Evolutionary conservation across 1,140 invertebrate genomes (phyloP), one percentile per base, ranked within the genome.

Genomic region (Brachionus sp.): DNA sequence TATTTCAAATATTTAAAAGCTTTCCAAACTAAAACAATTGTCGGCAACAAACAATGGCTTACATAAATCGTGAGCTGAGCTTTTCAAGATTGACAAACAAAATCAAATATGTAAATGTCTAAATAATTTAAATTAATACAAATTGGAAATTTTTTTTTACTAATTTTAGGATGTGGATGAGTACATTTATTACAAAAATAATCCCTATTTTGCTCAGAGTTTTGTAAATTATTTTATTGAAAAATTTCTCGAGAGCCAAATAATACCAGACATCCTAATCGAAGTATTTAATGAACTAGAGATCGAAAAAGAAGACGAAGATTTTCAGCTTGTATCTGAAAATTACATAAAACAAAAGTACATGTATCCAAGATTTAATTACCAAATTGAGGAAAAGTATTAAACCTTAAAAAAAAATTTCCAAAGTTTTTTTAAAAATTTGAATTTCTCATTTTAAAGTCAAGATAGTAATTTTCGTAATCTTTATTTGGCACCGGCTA

Each of bases 71-170:
- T 62, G 46, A 57, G 50, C 50, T 44, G 6, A 80, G 37, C 37
- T 80, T 80, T 80, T 37, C 50, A 23, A 80, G 46, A 29, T 66
- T 80, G 25, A 62, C 77, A 23, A 80, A 80, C 39, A 80, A 80
- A 42, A 80, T 80, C 12, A 66, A 57, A 62, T 66, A 80, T 64
- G 77, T 78, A 78, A 78, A 37, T 35, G 39, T 50, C 16, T 33
- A 35, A 78, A 57, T 42, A 29, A 42, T 19, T 77, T 46, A 1
- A 29, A 29, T 78, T 46, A 1, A 33, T 77, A 16, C n/a, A 37
- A 29, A 29, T 29, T 13, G 39, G 2, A 16, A 53, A 10, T n/a
- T 50, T 13, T 19, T 25, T 77, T 77, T 23, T 53, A 25, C n/a
- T n/a, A n/a, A 29, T 2, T 29, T 50, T 13, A 78, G 75, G 75